phyloP scores from a whole-genome alignment of 2,113 vertebrate species.

The Dasypus novemcinctus region DNA sequence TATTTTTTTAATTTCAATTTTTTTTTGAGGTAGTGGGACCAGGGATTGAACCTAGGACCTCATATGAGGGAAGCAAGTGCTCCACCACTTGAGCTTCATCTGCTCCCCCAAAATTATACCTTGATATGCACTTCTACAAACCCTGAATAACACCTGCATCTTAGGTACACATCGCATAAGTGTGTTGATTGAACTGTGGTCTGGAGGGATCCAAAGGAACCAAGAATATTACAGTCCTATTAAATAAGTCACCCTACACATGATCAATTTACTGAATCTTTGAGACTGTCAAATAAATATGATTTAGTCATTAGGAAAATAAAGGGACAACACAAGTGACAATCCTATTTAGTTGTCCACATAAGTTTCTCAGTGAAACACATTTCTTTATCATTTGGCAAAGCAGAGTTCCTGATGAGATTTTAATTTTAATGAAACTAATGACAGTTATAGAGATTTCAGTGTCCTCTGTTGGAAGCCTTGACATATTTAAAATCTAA shows the following conservation, averaged over 20 bases:
- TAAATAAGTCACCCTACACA: background rate
- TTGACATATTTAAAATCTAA: constrained; percentile 64
- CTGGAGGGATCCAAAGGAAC: background rate
- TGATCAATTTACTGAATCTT: background rate
- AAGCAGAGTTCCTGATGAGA: background rate
- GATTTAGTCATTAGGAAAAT: background rate
- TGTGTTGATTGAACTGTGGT: background rate
- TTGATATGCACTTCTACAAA: background rate
- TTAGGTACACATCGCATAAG: background rate
- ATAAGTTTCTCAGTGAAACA: background rate
- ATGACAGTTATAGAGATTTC: constrained; percentile 47
- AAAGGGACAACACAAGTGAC: background rate
- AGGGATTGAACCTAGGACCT: no score
- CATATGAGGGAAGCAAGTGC: no score
- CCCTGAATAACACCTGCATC: background rate
- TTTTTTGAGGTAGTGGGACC: no score
- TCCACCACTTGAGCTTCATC: no score
- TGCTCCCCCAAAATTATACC: background rate
- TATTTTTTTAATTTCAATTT: background rate
- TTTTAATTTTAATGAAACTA: background rate
- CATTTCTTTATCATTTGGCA: background rate
- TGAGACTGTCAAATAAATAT: background rate
- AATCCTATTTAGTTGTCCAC: background rate
- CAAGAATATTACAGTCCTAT: background rate
- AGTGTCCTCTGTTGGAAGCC: background rate